Evolutionary conservation across 2,888 invertebrate species (phyloP).

Genomic region (Mimachlamys varia): DNA sequence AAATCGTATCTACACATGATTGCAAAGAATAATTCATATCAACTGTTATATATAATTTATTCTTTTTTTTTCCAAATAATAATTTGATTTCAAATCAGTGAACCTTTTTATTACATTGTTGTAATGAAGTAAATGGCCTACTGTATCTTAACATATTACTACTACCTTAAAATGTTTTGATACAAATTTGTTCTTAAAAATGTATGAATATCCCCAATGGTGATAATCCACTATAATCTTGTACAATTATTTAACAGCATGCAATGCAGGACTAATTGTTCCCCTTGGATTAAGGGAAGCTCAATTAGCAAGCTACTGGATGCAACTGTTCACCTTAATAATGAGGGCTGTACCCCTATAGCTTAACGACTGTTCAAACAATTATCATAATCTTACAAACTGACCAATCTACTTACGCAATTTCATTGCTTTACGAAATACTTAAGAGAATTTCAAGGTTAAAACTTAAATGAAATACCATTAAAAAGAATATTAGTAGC

Average conservation of each 20-base stretch:
- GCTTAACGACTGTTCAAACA: neutral
- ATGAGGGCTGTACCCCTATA: constrained; percentile 15
- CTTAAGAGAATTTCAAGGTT: constrained; percentile 11
- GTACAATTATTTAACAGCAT: neutral
- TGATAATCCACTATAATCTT: neutral
- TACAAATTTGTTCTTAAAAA: neutral
- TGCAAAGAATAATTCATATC: too few species aligned
- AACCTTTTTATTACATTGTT: neutral
- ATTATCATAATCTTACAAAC: neutral
- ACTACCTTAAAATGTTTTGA: neutral
- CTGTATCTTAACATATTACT: neutral
- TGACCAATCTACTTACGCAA: constrained; percentile 21
- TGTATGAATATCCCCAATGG: neutral
- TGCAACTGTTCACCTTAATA: neutral
- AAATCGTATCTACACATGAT: too few species aligned
- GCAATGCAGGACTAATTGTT: neutral
- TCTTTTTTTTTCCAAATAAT: neutral
- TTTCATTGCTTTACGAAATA: neutral
- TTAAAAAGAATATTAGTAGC: neutral
- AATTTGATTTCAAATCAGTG: neutral
- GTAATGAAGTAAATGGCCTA: neutral
- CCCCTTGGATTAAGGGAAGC: neutral
- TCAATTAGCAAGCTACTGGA: neutral
- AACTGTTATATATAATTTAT: too few species aligned
- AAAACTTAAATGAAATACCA: neutral